Evolutionary conservation across 2,113 vertebrate genomes (phyloP), one percentile per base, ranked within the genome.

Genomic region (Ailuropoda melanoleuca): DNA sequence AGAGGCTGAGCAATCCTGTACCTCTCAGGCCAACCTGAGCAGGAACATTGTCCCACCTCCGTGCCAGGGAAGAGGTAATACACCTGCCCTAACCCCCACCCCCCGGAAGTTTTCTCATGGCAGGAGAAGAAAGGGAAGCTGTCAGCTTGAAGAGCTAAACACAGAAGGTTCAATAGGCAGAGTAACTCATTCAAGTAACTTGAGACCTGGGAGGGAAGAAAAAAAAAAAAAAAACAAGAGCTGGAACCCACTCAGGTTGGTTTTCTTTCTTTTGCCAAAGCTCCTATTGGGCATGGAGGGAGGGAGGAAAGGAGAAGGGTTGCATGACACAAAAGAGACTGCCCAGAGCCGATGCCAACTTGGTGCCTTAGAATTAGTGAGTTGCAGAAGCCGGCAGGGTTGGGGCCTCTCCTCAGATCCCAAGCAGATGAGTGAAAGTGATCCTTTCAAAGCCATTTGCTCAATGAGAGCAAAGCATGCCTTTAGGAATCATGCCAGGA

Each of bases 131-230:
- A 97, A 98, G 91, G 26, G 97, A 98, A 98, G 97, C 98, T 98
- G 97, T 98, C 98, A 97, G 97, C 97, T 98, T 98, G 97, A 81
- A 98, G 96, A 98, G 98, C 97, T 96, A 98, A 99, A 97, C 98
- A 98, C 95, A 97, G 98, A 98, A 97, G 95, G 97, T 96, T 98
- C 97, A 97, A 93, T 97, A 39, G 85, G 92, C 95, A 98, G 97
- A 98, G 96, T 43, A 43, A 43, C 97, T 96, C 96, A 96, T 98
- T 98, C 97, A 98, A 98, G 98, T 98, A 99, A 98, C 93, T 86
- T 97, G 98, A 99, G 98, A 98, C 95, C 97, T 96, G 66, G 85
- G 80, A 55, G 93, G 34, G 15, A 3, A 13, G 4, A 8, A 66
- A 58, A 68, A 91, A 97, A 91, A 90, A 77, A 12, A 12, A 72